Conservation (phyloP, 2,888 invertebrate species). For the Zele albiditarsus region DNA sequence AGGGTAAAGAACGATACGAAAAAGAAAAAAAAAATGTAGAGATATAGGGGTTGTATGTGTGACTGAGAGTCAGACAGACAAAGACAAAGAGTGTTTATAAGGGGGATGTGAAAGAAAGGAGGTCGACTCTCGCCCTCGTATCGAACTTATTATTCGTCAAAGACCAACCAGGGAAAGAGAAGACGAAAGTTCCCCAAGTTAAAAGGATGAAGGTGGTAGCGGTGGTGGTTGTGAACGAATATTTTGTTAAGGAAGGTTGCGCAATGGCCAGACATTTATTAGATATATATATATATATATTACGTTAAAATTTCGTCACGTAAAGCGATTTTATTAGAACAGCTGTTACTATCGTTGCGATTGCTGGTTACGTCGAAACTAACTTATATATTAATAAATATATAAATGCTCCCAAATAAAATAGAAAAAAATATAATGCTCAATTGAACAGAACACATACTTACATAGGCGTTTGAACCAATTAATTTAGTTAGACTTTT, state of each 20-base stretch:
- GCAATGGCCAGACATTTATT: constrained; percentile 4
- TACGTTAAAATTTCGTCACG: constrained; percentile 18
- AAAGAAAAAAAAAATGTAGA: neutral
- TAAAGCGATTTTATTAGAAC: constrained; percentile 14
- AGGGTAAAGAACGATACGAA: constrained; percentile 8
- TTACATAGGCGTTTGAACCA: too few relatives aligned
- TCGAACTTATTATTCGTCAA: constrained; percentile 34
- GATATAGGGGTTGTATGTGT: neutral
- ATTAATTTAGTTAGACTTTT: too few relatives aligned
- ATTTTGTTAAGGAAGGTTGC: constrained; percentile 9
- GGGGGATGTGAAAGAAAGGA: constrained; percentile 32
- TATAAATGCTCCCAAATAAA: neutral
- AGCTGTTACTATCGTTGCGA: neutral
- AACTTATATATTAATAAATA: neutral
- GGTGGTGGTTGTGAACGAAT: neutral
- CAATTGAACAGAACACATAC: neutral
- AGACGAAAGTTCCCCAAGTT: neutral
- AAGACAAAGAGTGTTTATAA: constrained; percentile 12
- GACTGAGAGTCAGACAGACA: constrained; percentile 1
- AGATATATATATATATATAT: constrained; percentile 8
- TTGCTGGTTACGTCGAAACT: neutral
- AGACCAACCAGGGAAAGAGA: constrained; percentile 1
- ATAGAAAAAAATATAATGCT: neutral
- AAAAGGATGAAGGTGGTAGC: neutral
- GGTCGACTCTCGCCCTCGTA: constrained; percentile 26